Conservation (phyloP, 2,113 vertebrate species). For the Saccopteryx leptura region DNA sequence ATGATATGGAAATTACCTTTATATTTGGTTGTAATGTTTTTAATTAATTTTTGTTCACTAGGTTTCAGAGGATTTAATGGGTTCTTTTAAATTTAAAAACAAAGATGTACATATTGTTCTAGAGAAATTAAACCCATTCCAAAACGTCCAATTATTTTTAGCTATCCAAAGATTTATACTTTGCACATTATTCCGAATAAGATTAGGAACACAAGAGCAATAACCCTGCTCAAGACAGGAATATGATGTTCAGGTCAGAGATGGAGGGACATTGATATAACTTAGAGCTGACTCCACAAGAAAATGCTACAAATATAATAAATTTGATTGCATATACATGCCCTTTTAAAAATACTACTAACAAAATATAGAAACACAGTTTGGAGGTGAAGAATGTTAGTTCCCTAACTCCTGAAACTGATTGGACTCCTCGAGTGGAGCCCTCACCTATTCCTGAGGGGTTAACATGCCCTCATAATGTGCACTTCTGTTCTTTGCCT, state of each 20-base stretch:
- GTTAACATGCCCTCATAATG: neutral
- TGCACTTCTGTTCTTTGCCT: neutral
- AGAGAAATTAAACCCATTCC: conserved; percentile 39
- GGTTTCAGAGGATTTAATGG: conserved; percentile 41
- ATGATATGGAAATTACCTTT: neutral
- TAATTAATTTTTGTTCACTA: conserved; percentile 40
- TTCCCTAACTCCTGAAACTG: neutral
- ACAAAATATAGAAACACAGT: conserved; percentile 15
- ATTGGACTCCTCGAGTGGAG: neutral
- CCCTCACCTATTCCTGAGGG: neutral
- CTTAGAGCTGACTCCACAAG: neutral
- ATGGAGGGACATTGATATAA: neutral
- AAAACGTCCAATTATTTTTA: conserved; percentile 43
- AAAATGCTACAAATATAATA: neutral
- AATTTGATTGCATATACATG: neutral
- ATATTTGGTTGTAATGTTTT: conserved; percentile 49
- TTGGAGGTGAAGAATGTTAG: neutral
- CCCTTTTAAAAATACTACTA: neutral
- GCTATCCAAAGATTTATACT: conserved; percentile 9
- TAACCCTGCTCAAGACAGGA: neutral
- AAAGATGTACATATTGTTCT: neutral
- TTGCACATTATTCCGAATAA: neutral
- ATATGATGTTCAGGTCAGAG: neutral
- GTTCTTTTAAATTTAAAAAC: conserved; percentile 19
- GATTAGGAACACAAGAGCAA: neutral